Percentiles rank a stretch among this genome's conserved stretches.
Conservation (phyloP, 2,888 invertebrate species). For the Brachylomia viminalis region DNA sequence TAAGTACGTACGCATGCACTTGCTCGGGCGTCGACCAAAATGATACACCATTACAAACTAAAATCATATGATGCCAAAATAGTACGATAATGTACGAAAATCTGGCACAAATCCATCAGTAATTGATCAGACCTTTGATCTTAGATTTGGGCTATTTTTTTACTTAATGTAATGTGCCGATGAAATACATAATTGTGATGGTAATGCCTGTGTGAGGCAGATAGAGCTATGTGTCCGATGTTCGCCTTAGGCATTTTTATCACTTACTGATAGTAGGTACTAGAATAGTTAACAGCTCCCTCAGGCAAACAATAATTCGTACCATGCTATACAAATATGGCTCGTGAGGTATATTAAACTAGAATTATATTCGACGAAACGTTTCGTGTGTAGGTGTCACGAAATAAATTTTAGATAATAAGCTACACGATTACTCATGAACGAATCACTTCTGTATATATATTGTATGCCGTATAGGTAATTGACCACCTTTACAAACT, state of each 20-base stretch:
- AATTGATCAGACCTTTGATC: conserved; percentile 79
- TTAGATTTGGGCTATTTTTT: conserved; percentile 69
- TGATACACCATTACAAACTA: conserved; percentile 80
- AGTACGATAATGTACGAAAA: conserved; percentile 71
- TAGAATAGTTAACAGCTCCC: conserved; percentile 45
- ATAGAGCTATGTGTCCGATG: conserved; percentile 40
- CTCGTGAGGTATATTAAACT: conserved; percentile 32
- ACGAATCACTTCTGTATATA: conserved; percentile 2
- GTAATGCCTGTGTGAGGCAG: conserved; percentile 43
- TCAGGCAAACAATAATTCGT: conserved; percentile 42
- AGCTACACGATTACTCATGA: conserved; percentile 2
- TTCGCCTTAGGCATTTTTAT: conserved; percentile 57
- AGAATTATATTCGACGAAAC: conserved; percentile 4
- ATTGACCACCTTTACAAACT: background rate
- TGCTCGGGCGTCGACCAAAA: conserved; percentile 77
- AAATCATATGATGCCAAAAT: conserved; percentile 78
- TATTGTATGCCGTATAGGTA: background rate
- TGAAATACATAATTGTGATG: conserved; percentile 55
- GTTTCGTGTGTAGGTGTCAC: conserved; percentile 34
- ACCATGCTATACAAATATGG: conserved; percentile 51
- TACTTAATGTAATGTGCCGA: conserved; percentile 55
- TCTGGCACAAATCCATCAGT: conserved; percentile 72
- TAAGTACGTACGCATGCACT: conserved; percentile 80
- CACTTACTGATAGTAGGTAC: conserved; percentile 51
- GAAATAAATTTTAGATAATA: conserved; percentile 41